Conservation (phyloP, 2,797 vertebrate genomes). For the Syngnathus rostellatus region DNA sequence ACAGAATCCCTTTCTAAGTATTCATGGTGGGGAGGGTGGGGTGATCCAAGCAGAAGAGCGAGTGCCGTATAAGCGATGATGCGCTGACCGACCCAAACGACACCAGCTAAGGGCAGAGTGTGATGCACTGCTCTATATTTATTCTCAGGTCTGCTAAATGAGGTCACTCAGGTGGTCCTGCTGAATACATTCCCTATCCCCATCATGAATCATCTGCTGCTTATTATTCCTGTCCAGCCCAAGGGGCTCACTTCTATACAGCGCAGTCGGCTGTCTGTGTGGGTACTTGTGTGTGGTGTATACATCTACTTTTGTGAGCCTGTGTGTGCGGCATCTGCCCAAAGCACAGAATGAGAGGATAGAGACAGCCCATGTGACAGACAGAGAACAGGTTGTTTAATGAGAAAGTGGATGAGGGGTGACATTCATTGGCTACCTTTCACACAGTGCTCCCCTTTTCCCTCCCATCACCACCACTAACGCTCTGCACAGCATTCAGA, state of each 20-base stretch:
- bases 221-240: conserved; percentile 67
- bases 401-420: conserved; percentile 71
- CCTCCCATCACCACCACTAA: background rate
- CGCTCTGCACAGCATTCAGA: conserved; percentile 42
- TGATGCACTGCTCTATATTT: conserved; percentile 60
- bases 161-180: conserved; percentile 71
- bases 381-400: conserved; percentile 68
- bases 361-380: conserved; percentile 59
- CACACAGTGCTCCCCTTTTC: conserved; percentile 29
- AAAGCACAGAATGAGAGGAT: conserved; percentile 43
- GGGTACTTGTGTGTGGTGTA: conserved; percentile 16
- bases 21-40: conserved; percentile 17
- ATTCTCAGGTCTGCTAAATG: conserved; percentile 70
- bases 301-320: background rate
- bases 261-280: conserved; percentile 13
- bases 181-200: conserved; percentile 64
- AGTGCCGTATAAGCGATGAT: conserved; percentile 37
- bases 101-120: conserved; percentile 18
- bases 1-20: conserved; percentile 12
- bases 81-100: conserved; percentile 36
- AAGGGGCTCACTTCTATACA: conserved; percentile 40
- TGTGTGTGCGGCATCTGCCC: conserved; percentile 9
- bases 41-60: conserved; percentile 30
- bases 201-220: conserved; percentile 70
- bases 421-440: conserved; percentile 69